Conservation (phyloP, 64 coral and sea anemone genomes). For the Stichodactyla helianthus region DNA sequence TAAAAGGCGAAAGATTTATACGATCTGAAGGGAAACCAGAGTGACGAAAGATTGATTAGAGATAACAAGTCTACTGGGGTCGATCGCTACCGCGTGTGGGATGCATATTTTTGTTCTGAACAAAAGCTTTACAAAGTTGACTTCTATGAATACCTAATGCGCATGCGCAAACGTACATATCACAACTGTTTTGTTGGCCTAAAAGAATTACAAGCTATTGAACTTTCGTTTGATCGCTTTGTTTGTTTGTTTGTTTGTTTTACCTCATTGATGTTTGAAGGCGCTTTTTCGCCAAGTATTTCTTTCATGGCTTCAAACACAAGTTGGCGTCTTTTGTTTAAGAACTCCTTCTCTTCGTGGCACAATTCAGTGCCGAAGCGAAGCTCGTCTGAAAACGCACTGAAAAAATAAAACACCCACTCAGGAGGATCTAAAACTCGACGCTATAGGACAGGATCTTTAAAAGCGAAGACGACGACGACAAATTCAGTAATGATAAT, state of each 20-base stretch:
- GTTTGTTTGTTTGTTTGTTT: background rate
- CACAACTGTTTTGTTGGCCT: background rate
- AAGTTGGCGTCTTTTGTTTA: slow-evolving; percentile 34
- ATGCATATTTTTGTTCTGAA: background rate
- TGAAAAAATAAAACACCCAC: background rate
- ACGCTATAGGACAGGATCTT: too few species aligned
- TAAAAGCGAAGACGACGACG: background rate
- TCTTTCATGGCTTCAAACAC: slow-evolving; percentile 72
- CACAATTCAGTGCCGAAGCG: slow-evolving; percentile 66
- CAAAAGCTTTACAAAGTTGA: background rate
- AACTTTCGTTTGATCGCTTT: too few species aligned
- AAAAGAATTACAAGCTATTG: background rate
- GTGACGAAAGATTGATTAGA: background rate
- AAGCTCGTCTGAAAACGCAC: slow-evolving; percentile 23
- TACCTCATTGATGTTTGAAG: slow-evolving; percentile 70
- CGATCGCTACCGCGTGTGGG: background rate
- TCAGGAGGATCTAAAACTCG: too few species aligned
- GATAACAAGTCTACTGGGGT: background rate
- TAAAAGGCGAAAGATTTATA: slow-evolving; percentile 89
- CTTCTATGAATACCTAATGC: background rate
- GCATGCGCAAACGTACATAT: too few species aligned
- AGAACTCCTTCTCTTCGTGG: slow-evolving; percentile 56
- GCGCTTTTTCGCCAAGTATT: slow-evolving; percentile 58
- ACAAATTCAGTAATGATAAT: background rate
- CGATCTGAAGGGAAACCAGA: slow-evolving; percentile 43